Base-by-base conservation (phyloP, 1,140 invertebrate genomes). In the Caenorhabditis briggsae region DNA sequence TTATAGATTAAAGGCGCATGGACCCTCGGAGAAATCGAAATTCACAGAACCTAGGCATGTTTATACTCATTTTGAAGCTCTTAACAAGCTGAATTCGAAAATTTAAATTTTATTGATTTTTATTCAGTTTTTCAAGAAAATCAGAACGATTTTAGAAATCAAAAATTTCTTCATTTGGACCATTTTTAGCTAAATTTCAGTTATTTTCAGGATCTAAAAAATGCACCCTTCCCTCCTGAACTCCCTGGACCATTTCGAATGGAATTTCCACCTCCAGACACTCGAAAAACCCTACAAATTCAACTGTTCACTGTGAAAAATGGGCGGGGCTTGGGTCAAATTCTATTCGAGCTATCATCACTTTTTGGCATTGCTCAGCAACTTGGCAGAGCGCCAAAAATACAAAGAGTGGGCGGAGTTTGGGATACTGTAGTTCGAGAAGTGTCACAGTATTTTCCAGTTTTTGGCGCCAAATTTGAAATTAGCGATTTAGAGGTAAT, bases 371-470 rank as follows among this genome's bases (percentile, higher is more conserved):
- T 78, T 20, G n/a, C 70, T 2, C 50, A 53, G 23, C 25, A 48
- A 43, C 33, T 78, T 78, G 70, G 70, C 33, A 78, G 70, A 23
- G 70, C 50, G n/a, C 70, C 70, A 46, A 33, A 11, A 11, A 50
- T 78, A 3, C 43, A 23, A 14, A 61, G 59, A 61, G 18, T 12
- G 18, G 23, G 18, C 11, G 59, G 23, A 8, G 41, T 70, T 70
- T 48, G 64, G 41, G 41, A 78, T 78, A 41, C n/a, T 5, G 46
- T 50, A 48, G 23, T 9, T 20, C 20, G 53, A 23, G 43, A 16
- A 14, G n/a, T 23, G 18, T 12, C 59, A 2, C 59, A 61, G 14
- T 14, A 53, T 53, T 78, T 50, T n/a, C 70, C 70, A 20, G n/a
- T 78, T 43, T 78, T 78, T 12, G 70, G 25, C 1, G 7, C n/a